A percentile compares a stretch with the other conserved stretches of the same genome.
Conservation (phyloP, 2,797 vertebrate genomes). For the Glyptemys insculpta region DNA sequence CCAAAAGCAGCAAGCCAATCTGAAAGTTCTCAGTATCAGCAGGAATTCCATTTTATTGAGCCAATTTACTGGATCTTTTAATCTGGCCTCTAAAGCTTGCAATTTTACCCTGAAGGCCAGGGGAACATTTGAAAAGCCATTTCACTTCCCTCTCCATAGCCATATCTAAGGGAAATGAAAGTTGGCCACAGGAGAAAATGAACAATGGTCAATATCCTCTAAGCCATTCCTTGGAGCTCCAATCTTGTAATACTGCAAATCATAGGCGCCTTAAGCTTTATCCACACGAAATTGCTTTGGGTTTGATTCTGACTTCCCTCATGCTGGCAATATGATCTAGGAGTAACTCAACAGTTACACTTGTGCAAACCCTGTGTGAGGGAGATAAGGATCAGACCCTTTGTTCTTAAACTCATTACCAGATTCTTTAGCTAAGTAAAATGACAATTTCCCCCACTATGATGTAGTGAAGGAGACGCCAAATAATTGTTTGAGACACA, state of each 20-base stretch:
- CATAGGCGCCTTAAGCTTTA: not conserved
- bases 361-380: not conserved
- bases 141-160: not conserved
- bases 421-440: constrained; percentile 4
- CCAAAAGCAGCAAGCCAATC: constrained; percentile 9
- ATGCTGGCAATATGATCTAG: not conserved
- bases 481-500: not conserved
- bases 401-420: not conserved
- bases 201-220: not conserved
- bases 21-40: constrained; percentile 27
- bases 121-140: constrained; percentile 24
- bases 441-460: not conserved
- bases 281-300: fast-evolving
- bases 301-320: not conserved
- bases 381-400: not conserved
- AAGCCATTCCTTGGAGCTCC: constrained; percentile 34
- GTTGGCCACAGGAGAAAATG: not conserved
- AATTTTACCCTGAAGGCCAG: constrained; percentile 9
- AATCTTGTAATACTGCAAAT: not conserved
- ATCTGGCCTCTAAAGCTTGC: constrained; percentile 10
- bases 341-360: constrained; percentile 1
- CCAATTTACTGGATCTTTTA: constrained; percentile 33
- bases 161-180: not conserved
- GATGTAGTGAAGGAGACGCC: not conserved
- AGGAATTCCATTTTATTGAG: constrained; percentile 47